Conservation (phyloP, 1,140 invertebrate species). For the Drosophila santomea region DNA sequence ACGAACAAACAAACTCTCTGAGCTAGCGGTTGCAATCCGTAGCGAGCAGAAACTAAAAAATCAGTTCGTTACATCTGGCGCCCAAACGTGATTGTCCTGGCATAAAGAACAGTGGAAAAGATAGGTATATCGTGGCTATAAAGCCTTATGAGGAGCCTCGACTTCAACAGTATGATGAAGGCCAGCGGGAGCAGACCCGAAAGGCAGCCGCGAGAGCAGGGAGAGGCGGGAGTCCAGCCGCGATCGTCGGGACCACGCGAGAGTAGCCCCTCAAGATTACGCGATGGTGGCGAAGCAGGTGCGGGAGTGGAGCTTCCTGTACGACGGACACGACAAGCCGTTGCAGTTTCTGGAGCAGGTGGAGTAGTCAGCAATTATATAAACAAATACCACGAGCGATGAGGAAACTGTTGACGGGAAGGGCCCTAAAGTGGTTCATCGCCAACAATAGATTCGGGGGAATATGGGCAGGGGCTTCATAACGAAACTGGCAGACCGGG, state of each 20-base stretch:
- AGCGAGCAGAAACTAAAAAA: no score
- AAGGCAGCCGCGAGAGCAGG: neutral
- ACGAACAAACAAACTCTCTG: neutral
- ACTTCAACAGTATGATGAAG: neutral
- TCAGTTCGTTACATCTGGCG: neutral
- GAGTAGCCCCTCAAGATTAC: neutral
- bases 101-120: neutral
- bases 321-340: neutral
- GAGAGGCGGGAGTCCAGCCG: neutral
- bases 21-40: neutral
- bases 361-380: no score
- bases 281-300: neutral
- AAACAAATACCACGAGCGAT: no score
- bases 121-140: neutral
- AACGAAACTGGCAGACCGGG: no score
- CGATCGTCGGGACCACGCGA: neutral
- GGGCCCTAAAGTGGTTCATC: no score
- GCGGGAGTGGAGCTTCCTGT: neutral
- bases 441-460: no score
- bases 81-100: neutral
- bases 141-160: neutral
- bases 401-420: no score
- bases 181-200: neutral
- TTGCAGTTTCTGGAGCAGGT: neutral
- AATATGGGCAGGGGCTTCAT: no score